These are phyloP conservation scores for Brachionus koreanus DNA, from an alignment of 1,140 invertebrate species.

Conservation along the genomic window DNA sequence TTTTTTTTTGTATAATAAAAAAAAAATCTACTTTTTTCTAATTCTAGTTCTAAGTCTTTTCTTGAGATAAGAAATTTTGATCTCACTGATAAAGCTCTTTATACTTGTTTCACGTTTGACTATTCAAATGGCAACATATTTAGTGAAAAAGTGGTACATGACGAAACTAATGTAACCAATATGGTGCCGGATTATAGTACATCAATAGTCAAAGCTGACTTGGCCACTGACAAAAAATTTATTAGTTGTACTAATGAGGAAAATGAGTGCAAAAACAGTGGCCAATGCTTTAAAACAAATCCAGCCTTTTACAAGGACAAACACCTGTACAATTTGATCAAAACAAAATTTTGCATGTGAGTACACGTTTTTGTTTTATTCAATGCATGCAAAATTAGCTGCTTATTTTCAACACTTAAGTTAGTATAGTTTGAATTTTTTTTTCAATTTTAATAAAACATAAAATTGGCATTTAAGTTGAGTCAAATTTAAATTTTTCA, in stretches of 20 bases:
- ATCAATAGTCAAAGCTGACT: neutral
- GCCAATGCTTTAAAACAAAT: neutral
- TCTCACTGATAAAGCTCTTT: neutral
- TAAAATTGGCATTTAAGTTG: no score
- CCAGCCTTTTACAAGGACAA: neutral
- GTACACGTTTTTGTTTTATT: neutral
- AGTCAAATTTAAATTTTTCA: no score
- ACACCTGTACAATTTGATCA: neutral
- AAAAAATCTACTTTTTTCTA: neutral
- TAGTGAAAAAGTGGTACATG: neutral
- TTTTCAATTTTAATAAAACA: no score
- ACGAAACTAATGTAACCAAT: neutral
- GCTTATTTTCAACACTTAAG: no score
- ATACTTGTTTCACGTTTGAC: neutral
- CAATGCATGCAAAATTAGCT: no score
- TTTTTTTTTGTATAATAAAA: neutral
- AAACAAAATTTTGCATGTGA: conserved; percentile 8
- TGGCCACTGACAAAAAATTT: neutral
- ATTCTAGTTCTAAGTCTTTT: neutral
- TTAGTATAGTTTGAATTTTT: no score
- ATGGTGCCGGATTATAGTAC: neutral
- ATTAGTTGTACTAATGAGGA: neutral
- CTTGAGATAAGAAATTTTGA: neutral
- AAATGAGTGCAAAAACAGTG: neutral
- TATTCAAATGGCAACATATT: neutral